Percentiles rank a stretch among this genome's conserved stretches.
Evolutionary conservation across 2,797 vertebrate species (phyloP).

Genomic region (Microchirus variegatus): DNA sequence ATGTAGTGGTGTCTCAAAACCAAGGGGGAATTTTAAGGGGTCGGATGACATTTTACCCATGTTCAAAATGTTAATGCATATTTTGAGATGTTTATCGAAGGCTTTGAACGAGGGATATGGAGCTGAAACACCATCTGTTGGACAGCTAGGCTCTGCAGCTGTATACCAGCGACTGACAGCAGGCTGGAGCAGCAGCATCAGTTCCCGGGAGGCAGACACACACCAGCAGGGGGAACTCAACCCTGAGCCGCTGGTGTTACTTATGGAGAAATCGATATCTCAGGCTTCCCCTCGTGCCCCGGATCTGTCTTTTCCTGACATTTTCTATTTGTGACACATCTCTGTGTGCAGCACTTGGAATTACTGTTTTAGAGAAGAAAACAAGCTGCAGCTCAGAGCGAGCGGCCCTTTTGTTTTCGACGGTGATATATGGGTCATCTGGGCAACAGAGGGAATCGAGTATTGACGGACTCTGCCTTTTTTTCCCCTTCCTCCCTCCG

Average conservation of each 20-base stretch:
- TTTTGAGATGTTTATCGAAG: conserved; percentile 7
- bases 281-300: conserved; percentile 26
- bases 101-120: conserved; percentile 11
- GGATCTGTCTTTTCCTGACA: conserved; percentile 68
- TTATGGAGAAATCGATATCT: conserved; percentile 72
- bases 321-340: conserved; percentile 52
- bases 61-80: conserved; percentile 19
- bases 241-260: conserved; percentile 44
- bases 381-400: background rate
- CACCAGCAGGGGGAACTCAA: conserved; percentile 47
- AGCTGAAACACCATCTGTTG: conserved; percentile 13
- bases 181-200: conserved; percentile 43
- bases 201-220: conserved; percentile 40
- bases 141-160: conserved; percentile 22
- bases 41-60: conserved; percentile 13
- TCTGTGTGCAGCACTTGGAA: conserved; percentile 27
- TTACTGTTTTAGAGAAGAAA: conserved; percentile 24
- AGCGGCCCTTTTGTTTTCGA: conserved; percentile 14
- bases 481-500: too few species aligned
- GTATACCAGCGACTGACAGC: conserved; percentile 30
- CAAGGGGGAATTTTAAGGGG: too few species aligned
- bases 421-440: background rate
- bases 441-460: conserved; percentile 4
- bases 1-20: too few species aligned
- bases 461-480: background rate